These are phyloP conservation scores for Cheilosia pagana DNA, from an alignment of 2,888 invertebrate species.

Conservation along the genomic window DNA sequence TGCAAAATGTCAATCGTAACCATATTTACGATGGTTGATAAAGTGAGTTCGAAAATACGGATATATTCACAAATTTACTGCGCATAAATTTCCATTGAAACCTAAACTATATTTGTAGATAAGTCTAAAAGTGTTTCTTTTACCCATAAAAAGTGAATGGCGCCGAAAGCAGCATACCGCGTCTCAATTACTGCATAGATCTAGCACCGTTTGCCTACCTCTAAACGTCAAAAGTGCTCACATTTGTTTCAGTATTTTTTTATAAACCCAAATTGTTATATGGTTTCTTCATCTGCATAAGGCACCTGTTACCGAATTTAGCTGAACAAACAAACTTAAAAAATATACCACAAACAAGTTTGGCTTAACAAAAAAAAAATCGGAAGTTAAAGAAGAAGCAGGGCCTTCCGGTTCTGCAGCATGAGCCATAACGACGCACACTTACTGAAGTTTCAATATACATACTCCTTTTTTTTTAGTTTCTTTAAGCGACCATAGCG, in stretches of 20 bases:
- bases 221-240: background rate
- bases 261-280: slow-evolving; percentile 25
- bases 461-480: slow-evolving; percentile 6
- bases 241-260: slow-evolving; percentile 8
- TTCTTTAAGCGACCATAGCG: slow-evolving; percentile 44
- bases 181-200: too few relatives aligned
- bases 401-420: slow-evolving; percentile 68
- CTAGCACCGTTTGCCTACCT: background rate
- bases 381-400: slow-evolving; percentile 65
- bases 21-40: too few relatives aligned
- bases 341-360: slow-evolving; percentile 41
- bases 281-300: slow-evolving; percentile 46
- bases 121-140: too few relatives aligned
- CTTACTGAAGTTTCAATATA: slow-evolving; percentile 9
- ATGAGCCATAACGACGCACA: slow-evolving; percentile 66
- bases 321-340: background rate
- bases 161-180: too few relatives aligned
- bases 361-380: slow-evolving; percentile 48
- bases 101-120: background rate
- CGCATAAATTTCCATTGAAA: background rate
- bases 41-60: too few relatives aligned
- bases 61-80: too few relatives aligned
- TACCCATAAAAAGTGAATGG: too few relatives aligned
- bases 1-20: too few relatives aligned
- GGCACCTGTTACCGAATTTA: slow-evolving; percentile 60